Conservation (phyloP, 2,888 invertebrate genomes). For the Scaptomyza polygonia region DNA sequence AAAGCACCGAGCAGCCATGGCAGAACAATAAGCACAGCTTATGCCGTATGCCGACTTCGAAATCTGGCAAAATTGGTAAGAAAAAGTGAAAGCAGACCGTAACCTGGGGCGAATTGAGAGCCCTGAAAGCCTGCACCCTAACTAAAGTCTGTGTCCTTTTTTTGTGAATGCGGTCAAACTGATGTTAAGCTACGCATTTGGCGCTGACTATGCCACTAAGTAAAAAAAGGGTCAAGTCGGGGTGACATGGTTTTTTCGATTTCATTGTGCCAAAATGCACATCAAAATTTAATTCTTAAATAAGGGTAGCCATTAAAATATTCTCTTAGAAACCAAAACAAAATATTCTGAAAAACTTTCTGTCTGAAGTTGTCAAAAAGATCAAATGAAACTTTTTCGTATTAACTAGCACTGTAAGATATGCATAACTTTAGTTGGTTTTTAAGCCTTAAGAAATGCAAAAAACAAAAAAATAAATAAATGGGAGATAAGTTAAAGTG, state of each 20-base stretch:
- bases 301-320: background rate
- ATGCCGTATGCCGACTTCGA: conserved; percentile 28
- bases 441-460: conserved; percentile 14
- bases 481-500: conserved; percentile 6
- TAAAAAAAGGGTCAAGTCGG: conserved; percentile 47
- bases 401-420: background rate
- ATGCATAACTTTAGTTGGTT: conserved; percentile 1
- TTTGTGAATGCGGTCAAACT: conserved; percentile 51
- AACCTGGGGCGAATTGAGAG: conserved; percentile 9
- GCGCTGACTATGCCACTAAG: conserved; percentile 29
- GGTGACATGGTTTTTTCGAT: conserved; percentile 44
- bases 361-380: background rate
- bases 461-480: too few species aligned
- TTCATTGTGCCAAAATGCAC: conserved; percentile 59
- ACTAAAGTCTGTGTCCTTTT: background rate
- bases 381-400: background rate
- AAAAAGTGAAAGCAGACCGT: conserved; percentile 5
- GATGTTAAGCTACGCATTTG: conserved; percentile 49
- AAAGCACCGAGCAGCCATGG: conserved; percentile 23
- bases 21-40: conserved; percentile 54
- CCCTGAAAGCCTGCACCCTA: background rate
- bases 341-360: background rate
- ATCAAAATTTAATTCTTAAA: conserved; percentile 54
- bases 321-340: background rate
- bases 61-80: conserved; percentile 60